These are phyloP conservation scores for Phylloscopus trochiloides DNA, from an alignment of 2,113 vertebrate genomes.

Conservation along the genomic window DNA sequence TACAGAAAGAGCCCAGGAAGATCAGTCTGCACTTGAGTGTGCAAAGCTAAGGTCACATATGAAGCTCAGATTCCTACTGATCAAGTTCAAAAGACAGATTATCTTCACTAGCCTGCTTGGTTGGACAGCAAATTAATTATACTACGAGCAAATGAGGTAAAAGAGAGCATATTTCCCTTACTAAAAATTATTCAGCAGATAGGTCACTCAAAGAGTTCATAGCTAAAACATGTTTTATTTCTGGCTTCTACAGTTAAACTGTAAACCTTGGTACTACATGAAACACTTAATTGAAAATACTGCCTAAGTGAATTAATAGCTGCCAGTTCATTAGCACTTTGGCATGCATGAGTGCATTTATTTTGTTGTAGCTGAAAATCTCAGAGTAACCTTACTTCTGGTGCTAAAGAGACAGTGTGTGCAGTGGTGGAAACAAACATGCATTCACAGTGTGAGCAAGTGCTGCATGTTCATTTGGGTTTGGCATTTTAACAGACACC, in stretches of 20 bases:
- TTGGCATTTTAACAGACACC: conserved; percentile 9
- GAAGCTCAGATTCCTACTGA: background rate
- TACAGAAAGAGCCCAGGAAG: background rate
- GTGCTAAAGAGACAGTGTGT: background rate
- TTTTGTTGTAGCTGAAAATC: background rate
- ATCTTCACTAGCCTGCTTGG: background rate
- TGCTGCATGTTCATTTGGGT: background rate
- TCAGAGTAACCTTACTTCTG: background rate
- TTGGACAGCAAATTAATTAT: background rate
- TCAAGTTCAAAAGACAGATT: background rate
- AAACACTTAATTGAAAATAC: background rate
- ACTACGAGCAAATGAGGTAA: background rate
- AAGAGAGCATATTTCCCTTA: background rate
- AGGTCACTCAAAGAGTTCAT: background rate
- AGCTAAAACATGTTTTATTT: background rate
- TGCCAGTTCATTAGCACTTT: background rate
- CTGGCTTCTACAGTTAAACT: background rate
- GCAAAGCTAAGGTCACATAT: background rate
- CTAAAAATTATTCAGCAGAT: background rate
- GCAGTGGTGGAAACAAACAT: background rate
- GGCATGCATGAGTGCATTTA: background rate
- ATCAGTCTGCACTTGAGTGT: background rate
- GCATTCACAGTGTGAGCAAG: background rate
- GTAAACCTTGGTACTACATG: background rate
- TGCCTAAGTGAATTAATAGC: background rate